Percentiles rank a stretch among this genome's conserved stretches.
Conservation (phyloP, 2,797 vertebrate genomes). For the Coccyzus lansbergi region DNA sequence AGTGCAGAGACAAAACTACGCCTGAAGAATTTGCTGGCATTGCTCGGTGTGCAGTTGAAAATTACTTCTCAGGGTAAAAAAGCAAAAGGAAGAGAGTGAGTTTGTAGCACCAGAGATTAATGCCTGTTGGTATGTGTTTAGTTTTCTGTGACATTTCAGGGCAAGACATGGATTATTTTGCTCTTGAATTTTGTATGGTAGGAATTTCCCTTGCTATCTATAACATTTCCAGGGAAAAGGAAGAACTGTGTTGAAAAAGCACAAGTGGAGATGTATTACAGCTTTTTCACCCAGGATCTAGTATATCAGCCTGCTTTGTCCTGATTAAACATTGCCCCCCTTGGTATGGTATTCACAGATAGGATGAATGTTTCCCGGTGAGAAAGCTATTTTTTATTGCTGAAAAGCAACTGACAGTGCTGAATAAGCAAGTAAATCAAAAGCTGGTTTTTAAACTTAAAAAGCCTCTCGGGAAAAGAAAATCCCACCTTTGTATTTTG, state of each 20-base stretch:
- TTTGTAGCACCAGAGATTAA: background rate
- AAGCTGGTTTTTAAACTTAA: constrained; percentile 26
- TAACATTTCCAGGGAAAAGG: background rate
- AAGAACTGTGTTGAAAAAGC: background rate
- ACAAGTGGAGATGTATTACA: background rate
- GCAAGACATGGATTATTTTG: background rate
- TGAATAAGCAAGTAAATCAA: constrained; percentile 47
- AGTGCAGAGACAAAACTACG: background rate
- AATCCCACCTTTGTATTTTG: background rate
- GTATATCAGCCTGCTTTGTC: background rate
- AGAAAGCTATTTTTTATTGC: background rate
- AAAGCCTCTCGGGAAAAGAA: background rate
- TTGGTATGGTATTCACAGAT: background rate
- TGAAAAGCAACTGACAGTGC: constrained; percentile 11
- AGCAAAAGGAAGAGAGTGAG: background rate
- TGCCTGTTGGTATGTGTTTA: background rate
- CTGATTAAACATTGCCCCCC: constrained; percentile 6
- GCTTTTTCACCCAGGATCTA: background rate
- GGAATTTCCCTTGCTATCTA: constrained; percentile 10
- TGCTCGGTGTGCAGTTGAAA: background rate
- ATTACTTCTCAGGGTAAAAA: background rate
- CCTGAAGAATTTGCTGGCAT: background rate
- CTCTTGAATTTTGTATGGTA: background rate
- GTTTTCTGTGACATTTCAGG: background rate
- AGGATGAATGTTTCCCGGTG: constrained; percentile 33